Percentiles rank a stretch among this genome's conserved stretches.
These are phyloP conservation scores for Pteruthius melanotis DNA, from an alignment of 2,113 vertebrate species.

Conservation along the genomic window DNA sequence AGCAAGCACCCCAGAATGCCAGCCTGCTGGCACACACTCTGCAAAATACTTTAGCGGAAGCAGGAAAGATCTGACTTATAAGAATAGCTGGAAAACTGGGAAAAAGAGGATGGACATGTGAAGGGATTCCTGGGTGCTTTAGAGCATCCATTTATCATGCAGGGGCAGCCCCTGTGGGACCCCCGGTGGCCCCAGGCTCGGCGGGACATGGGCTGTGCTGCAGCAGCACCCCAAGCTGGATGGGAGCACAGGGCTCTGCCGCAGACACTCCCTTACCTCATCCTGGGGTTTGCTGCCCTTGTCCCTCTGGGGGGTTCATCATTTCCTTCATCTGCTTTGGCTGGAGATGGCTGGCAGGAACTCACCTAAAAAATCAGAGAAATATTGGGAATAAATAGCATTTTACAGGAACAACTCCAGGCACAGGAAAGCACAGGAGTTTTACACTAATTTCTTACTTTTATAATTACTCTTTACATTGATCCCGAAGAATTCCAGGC, in stretches of 20 bases:
- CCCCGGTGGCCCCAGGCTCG: fast-evolving
- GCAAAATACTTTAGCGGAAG: fast-evolving
- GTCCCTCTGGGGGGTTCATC: neutral
- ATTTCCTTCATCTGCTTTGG: neutral
- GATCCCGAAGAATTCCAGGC: neutral
- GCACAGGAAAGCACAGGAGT: neutral
- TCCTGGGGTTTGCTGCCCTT: fast-evolving
- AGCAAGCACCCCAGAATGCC: fast-evolving
- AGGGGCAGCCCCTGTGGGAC: neutral
- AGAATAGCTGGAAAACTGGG: neutral
- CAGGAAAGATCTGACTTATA: neutral
- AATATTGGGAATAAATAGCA: neutral
- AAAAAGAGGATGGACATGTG: neutral
- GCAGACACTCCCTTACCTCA: neutral
- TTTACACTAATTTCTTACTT: neutral
- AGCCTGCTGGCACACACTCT: neutral
- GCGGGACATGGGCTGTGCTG: fast-evolving
- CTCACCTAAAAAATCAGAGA: neutral
- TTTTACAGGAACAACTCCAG: neutral
- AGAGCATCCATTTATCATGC: fast-evolving
- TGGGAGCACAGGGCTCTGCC: neutral
- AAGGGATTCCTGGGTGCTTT: neutral
- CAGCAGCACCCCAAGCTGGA: neutral
- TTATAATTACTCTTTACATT: neutral
- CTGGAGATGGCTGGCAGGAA: fast-evolving